Evolutionary conservation across 1,140 invertebrate genomes (phyloP).

Genomic region (Leptinotarsa lineolata): DNA sequence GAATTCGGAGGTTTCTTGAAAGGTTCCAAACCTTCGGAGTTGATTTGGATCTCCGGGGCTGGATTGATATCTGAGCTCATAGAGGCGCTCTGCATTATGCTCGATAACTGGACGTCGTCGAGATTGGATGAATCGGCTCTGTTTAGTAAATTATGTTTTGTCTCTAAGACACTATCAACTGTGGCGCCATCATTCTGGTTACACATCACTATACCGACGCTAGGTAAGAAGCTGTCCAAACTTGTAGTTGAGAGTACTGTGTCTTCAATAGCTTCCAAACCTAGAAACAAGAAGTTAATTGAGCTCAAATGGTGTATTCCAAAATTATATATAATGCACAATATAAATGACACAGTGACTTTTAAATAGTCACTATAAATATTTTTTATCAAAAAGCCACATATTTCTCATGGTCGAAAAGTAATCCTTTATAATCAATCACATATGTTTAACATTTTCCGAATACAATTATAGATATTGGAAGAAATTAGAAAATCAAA

Average conservation of each 20-base stretch:
- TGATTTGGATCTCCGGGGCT: conserved; percentile 70
- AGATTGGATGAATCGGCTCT: conserved; percentile 55
- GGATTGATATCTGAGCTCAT: conserved; percentile 52
- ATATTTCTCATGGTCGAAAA: too few relatives aligned
- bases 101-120: conserved; percentile 58
- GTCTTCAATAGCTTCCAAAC: conserved; percentile 48
- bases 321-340: too few relatives aligned
- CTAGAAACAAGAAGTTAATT: conserved; percentile 9
- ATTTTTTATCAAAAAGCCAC: too few relatives aligned
- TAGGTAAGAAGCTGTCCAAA: conserved; percentile 63
- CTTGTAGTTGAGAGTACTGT: conserved; percentile 25
- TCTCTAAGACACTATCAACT: conserved; percentile 47
- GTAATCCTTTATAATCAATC: too few relatives aligned
- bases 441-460: too few relatives aligned
- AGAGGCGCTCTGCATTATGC: conserved; percentile 62
- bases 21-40: conserved; percentile 45
- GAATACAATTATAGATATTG: too few relatives aligned
- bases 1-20: conserved; percentile 58
- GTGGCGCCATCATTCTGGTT: conserved; percentile 38
- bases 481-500: too few relatives aligned
- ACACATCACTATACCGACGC: conserved; percentile 70
- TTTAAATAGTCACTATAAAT: too few relatives aligned
- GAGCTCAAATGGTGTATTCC: too few relatives aligned
- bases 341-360: too few relatives aligned
- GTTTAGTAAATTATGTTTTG: conserved; percentile 56